These are phyloP conservation scores for Portevinia maculata DNA, from an alignment of 2,888 invertebrate genomes.

Conservation along the genomic window DNA sequence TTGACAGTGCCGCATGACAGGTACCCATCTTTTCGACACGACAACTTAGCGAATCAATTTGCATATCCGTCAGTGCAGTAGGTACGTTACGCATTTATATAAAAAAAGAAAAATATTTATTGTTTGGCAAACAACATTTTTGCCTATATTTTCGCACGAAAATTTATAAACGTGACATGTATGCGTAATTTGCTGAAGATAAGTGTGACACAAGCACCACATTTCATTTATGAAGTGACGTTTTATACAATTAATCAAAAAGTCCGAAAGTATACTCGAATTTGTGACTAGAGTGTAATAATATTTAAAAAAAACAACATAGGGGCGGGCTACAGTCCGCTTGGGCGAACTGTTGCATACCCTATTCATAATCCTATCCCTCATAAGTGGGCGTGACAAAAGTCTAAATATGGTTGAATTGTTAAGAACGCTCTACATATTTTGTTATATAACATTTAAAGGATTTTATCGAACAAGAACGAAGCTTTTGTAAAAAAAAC, in stretches of 20 bases:
- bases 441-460: too few relatives aligned
- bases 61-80: slow-evolving; percentile 53
- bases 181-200: slow-evolving; percentile 41
- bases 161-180: slow-evolving; percentile 62
- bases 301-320: slow-evolving; percentile 29
- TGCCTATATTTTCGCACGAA: slow-evolving; percentile 54
- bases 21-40: slow-evolving; percentile 38
- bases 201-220: slow-evolving; percentile 49
- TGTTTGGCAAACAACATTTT: slow-evolving; percentile 47
- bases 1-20: slow-evolving; percentile 57
- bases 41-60: slow-evolving; percentile 47
- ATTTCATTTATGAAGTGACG: slow-evolving; percentile 29
- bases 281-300: slow-evolving; percentile 43
- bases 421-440: too few relatives aligned
- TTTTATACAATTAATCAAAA: slow-evolving; percentile 54
- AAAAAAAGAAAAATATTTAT: slow-evolving; percentile 11
- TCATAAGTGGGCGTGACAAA: too few relatives aligned
- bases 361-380: too few relatives aligned
- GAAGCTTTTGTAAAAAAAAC: too few relatives aligned
- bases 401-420: too few relatives aligned
- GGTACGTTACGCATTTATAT: not conserved
- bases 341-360: too few relatives aligned
- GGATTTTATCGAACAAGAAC: too few relatives aligned
- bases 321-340: too few relatives aligned
- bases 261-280: slow-evolving; percentile 36